Conservation (phyloP, 2,797 vertebrate species). For the Buceros bicornis region DNA sequence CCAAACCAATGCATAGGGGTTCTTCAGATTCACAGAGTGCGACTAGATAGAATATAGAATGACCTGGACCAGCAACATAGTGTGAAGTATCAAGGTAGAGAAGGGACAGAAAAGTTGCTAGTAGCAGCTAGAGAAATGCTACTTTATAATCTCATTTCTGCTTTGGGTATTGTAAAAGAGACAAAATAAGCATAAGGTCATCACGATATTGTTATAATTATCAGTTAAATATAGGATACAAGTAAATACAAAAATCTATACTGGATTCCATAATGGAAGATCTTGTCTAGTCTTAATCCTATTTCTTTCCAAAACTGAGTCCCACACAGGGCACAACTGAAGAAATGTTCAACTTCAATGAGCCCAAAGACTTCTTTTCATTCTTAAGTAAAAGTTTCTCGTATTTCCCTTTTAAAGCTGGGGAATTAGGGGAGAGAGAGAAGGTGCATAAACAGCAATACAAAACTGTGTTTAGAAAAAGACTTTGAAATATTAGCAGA, state of each 20-base stretch:
- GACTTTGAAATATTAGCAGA: not conserved
- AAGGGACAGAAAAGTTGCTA: not conserved
- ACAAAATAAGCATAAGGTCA: not conserved
- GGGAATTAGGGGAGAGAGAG: rapidly evolving
- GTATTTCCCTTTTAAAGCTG: not conserved
- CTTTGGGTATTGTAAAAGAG: not conserved
- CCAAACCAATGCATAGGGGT: not conserved
- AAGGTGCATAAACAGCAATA: not conserved
- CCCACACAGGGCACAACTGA: not conserved
- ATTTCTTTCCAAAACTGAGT: not conserved
- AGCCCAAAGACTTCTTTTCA: not conserved
- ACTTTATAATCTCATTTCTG: not conserved
- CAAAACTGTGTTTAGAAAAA: not conserved
- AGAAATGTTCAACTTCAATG: not conserved
- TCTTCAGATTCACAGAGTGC: not conserved
- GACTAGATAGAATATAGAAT: not conserved
- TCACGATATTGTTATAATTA: not conserved
- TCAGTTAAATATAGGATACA: not conserved
- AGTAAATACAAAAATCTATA: not conserved
- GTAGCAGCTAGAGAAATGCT: not conserved
- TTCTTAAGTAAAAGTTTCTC: not conserved
- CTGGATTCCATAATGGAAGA: not conserved
- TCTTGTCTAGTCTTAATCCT: not conserved
- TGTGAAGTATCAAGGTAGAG: not conserved
- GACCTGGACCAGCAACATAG: not conserved